phyloP scores from a whole-genome alignment of 2,888 invertebrate genomes.

The Rambutsinella grinnellia region DNA sequence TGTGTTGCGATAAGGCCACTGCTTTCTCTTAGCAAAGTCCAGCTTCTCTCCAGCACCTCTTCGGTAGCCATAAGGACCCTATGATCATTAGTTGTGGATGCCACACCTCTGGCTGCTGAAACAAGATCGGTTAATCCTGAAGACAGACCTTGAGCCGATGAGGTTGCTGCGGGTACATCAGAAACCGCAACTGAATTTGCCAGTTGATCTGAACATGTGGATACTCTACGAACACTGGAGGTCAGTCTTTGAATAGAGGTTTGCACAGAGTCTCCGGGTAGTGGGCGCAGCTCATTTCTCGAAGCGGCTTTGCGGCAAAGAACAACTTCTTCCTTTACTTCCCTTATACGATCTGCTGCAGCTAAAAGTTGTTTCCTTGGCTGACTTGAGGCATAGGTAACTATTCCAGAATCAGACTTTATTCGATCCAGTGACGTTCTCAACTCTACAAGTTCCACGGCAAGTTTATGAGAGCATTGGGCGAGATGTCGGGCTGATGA shows the following conservation, averaged over 20 bases:
- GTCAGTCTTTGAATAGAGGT: slow-evolving; percentile 69
- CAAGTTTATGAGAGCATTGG: slow-evolving; percentile 76
- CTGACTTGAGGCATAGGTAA: slow-evolving; percentile 47
- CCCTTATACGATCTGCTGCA: slow-evolving; percentile 85
- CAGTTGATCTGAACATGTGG: slow-evolving; percentile 86
- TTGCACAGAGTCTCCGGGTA: slow-evolving; percentile 85
- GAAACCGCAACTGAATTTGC: slow-evolving; percentile 84
- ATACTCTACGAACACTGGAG: slow-evolving; percentile 80
- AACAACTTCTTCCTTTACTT: slow-evolving; percentile 84
- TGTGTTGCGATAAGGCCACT: slow-evolving; percentile 80
- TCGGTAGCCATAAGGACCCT: slow-evolving; percentile 72
- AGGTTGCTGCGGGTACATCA: slow-evolving; percentile 56
- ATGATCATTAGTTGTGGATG: slow-evolving; percentile 77
- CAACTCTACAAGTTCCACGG: slow-evolving; percentile 78
- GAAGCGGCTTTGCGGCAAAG: slow-evolving; percentile 84
- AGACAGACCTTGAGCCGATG: slow-evolving; percentile 63
- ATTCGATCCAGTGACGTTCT: slow-evolving; percentile 74
- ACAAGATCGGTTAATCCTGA: slow-evolving; percentile 76
- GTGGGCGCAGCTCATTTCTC: slow-evolving; percentile 79
- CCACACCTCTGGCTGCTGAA: slow-evolving; percentile 82
- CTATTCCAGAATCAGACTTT: slow-evolving; percentile 80
- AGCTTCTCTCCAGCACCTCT: slow-evolving; percentile 84
- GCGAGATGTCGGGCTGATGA: slow-evolving; percentile 70
- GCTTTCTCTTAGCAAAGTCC: slow-evolving; percentile 85
- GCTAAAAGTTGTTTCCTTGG: slow-evolving; percentile 82